Conservation (phyloP, 2,888 invertebrate species). For the Noctua pronuba region DNA sequence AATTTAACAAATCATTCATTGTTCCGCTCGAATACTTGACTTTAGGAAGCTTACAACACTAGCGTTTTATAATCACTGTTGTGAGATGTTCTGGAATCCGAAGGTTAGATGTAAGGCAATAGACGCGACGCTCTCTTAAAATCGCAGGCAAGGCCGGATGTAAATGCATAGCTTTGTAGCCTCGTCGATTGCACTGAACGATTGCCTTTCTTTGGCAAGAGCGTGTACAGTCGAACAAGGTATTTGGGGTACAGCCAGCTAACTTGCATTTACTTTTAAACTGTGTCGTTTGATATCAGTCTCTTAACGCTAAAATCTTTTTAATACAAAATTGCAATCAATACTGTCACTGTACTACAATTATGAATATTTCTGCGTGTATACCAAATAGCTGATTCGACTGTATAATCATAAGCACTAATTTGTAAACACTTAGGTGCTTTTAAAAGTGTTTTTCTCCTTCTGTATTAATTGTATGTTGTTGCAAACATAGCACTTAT, state of each 20-base stretch:
- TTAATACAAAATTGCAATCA: neutral
- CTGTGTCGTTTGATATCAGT: neutral
- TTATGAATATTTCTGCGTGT: neutral
- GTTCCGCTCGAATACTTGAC: conserved; percentile 53
- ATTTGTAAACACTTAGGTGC: neutral
- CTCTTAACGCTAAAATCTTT: neutral
- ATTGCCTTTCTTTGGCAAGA: conserved; percentile 72
- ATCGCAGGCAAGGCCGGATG: conserved; percentile 75
- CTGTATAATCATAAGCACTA: neutral
- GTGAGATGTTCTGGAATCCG: conserved; percentile 67
- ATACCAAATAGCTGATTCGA: neutral
- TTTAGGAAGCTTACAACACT: conserved; percentile 60
- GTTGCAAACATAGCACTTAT: neutral
- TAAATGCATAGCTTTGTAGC: conserved; percentile 67
- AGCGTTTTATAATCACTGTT: conserved; percentile 53
- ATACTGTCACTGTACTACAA: neutral
- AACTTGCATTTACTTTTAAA: neutral
- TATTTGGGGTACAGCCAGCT: neutral
- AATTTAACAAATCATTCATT: conserved; percentile 48
- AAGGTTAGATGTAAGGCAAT: conserved; percentile 62
- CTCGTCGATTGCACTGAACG: conserved; percentile 67
- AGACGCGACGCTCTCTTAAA: conserved; percentile 73
- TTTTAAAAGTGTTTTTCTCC: neutral
- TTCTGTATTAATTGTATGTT: neutral
- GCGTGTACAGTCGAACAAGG: neutral